Base-by-base conservation (phyloP, 2,113 vertebrate genomes). In the Trichomycterus rosablanca region DNA sequence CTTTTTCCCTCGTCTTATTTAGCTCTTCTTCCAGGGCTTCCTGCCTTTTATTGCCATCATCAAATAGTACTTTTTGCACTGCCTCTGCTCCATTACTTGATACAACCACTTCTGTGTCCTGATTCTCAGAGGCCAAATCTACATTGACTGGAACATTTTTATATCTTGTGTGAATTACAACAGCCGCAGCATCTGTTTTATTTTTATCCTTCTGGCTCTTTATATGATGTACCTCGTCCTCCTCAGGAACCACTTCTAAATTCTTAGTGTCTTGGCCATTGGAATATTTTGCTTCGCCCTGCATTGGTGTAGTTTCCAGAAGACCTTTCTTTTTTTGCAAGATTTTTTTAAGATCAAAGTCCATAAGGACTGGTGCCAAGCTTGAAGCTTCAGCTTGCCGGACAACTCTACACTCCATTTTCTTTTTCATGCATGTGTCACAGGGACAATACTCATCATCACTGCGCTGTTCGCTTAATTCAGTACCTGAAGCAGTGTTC, bases 401-500 rank as follows among this genome's bases (percentile, higher is more conserved):
- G 0, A 9, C 23, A 1, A 58, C 43, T 2, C 15, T 67, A 2
- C 72, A 77, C 9, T 32, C 65, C 18, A 76, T 50, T 69, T 86
- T 87, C 63, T 87, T 91, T 71, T 77, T 84, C n/a, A 83, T 2
- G 10, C 96, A 97, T 1, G 86, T 67, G 32, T 94, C 83, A 46
- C 96, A 98, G 0, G 91, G 92, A 61, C 94, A 98, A 48, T 84
- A 89, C 23, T 90, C 91, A 0, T 92, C 90, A 5, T 80, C 77
- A 9, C 74, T 82, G 0, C 74, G 77, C 53, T 89, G 87, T 50
- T 85, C 80, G 23, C 72, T 88, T 30, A 70, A 56, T 20, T 77
- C 84, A 1, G 80, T 84, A 8, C 50, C 67, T 3, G 82, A 84
- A 5, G 82, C 64, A 19, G 68, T 67, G 7, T 19, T 45, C 6